Base-by-base conservation (phyloP, 2,888 invertebrate genomes). In the Taphrorychus bicolor region DNA sequence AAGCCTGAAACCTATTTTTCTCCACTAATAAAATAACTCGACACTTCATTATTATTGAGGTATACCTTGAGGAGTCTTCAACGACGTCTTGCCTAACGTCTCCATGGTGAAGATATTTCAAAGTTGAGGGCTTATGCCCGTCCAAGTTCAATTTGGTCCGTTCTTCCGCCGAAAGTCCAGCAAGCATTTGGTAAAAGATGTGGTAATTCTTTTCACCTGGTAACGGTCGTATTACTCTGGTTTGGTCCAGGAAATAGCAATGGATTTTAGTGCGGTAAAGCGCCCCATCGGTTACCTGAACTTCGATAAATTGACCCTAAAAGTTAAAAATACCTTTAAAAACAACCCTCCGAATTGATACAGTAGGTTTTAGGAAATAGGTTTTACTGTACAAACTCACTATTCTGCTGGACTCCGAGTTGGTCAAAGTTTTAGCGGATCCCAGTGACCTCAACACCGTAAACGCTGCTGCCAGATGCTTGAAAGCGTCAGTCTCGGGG, bases 131-230 rank as follows among this genome's bases (percentile, higher is more conserved):
- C 42, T 91, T 88, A 81, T 93, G 94, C 3, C 94, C 93, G 77
- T 94, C 94, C 75, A 97, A 85, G 83, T 95, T 94, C 23, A 97
- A 86, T 83, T 93, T 94, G 16, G 90, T 88, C 81, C 92, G 84
- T 80, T 97, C 97, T 73, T 97, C 96, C 59, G 89, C 84, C 48
- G 91, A 89, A 21, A 97, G 86, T 0, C 97, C 97, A 16, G 95
- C 95, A 58, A 94, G 83, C 90, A 97, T 91, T 85, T 97, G 96
- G 84, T 97, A 97, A 85, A 97, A 97, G 77, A 97, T 95, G 82
- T 97, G 96, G 83, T 95, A 97, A 84, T 97, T 97, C 81, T 95
- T 94, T 84, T 97, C 97, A 69, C 69, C 69, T 14, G 91, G 87
- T 75, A 93, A 85, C 18, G 94, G 94, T 40, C 91, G 87, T 73